Evolutionary conservation across 2,888 invertebrate genomes (phyloP).

Genomic region (Pandemis corylana): DNA sequence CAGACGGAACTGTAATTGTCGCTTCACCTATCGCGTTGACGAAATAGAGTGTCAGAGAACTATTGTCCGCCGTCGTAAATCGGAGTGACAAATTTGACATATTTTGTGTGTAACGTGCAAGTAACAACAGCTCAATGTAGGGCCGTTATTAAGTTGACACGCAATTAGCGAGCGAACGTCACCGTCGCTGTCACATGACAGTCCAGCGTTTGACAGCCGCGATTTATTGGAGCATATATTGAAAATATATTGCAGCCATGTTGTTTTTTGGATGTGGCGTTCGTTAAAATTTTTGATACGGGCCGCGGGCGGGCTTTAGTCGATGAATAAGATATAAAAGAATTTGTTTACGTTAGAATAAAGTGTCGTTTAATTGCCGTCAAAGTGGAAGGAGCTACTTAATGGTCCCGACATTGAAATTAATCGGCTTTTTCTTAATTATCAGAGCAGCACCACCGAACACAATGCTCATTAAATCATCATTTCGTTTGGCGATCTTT

Average conservation of each 20-base stretch:
- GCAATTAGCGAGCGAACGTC: conserved; percentile 54
- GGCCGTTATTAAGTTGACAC: conserved; percentile 45
- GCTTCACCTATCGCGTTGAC: neutral
- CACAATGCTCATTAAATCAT: no score
- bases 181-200: conserved; percentile 52
- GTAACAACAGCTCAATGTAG: neutral
- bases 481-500: no score
- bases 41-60: neutral
- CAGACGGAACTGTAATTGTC: neutral
- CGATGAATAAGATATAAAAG: neutral
- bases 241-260: conserved; percentile 10
- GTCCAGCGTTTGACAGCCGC: conserved; percentile 45
- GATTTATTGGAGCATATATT: conserved; percentile 30
- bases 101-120: neutral
- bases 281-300: conserved; percentile 13
- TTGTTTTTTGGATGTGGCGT: conserved; percentile 8
- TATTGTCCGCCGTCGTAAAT: neutral
- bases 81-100: conserved; percentile 20
- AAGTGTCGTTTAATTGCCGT: neutral
- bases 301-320: conserved; percentile 1
- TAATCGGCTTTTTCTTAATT: no score
- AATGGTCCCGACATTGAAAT: no score
- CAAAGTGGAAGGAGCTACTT: neutral
- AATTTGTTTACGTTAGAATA: neutral
- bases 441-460: no score